Evolutionary conservation across 2,113 vertebrate species (phyloP).

Genomic region (Bothrops jararaca): DNA sequence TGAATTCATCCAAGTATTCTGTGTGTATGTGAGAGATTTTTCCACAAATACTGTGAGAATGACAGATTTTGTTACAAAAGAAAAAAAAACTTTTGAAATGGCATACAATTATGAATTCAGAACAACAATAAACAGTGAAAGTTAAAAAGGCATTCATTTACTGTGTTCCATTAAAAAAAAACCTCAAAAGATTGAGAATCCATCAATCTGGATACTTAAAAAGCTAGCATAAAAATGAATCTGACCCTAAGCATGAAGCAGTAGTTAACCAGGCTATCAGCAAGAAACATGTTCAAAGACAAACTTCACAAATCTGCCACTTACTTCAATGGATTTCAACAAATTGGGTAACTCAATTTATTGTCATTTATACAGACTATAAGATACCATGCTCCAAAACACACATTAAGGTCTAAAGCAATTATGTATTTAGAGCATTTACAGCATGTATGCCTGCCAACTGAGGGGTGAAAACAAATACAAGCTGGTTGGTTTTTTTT

Average conservation of each 20-base stretch:
- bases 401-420: neutral
- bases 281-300: neutral
- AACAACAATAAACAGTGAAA: neutral
- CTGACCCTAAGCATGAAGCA: neutral
- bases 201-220: neutral
- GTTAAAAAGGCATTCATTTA: neutral
- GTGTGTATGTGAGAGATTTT: neutral
- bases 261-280: neutral
- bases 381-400: neutral
- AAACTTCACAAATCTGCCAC: slow-evolving; percentile 23
- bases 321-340: slow-evolving; percentile 16
- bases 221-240: neutral
- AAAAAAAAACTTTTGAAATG: neutral
- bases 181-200: fast-evolving
- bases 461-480: neutral
- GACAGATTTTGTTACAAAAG: neutral
- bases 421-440: slow-evolving; percentile 13
- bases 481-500: neutral
- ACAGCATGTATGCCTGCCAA: neutral
- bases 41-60: neutral
- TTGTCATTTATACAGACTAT: slow-evolving; percentile 30
- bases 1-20: neutral
- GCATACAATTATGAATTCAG: neutral
- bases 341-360: slow-evolving; percentile 38
- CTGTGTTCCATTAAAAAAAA: neutral